Percentiles rank a stretch among this genome's conserved stretches.
Evolutionary conservation across 2,797 vertebrate species (phyloP).

Genomic region (Calcarius lapponicus): DNA sequence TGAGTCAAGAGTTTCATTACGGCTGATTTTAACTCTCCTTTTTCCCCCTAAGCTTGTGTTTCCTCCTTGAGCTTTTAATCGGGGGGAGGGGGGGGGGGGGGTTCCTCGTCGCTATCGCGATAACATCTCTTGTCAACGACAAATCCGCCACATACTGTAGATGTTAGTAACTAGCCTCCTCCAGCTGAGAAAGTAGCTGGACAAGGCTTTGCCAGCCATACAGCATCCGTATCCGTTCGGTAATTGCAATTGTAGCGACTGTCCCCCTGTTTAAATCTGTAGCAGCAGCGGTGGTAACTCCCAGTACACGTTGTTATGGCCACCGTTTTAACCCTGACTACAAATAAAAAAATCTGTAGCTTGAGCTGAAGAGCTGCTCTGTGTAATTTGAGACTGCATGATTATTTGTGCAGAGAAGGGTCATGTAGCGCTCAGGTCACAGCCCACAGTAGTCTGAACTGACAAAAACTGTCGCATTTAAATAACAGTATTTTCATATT

Average conservation of each 20-base stretch:
- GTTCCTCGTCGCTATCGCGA: not conserved
- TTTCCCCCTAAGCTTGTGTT: not conserved
- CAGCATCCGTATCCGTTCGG: not conserved
- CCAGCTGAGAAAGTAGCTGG: not conserved
- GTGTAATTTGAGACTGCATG: not conserved
- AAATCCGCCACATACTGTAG: slow-evolving; percentile 4
- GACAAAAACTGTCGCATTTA: not conserved
- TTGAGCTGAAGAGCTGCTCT: not conserved
- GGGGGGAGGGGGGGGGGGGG: too few relatives aligned
- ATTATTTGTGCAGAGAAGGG: not conserved
- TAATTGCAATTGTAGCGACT: not conserved
- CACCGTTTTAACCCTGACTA: not conserved
- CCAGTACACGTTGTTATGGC: rapidly evolving
- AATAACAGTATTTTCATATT: not conserved
- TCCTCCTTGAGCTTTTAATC: not conserved
- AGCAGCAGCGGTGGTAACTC: not conserved
- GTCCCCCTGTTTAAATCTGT: not conserved
- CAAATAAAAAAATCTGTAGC: not conserved
- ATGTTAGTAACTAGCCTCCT: not conserved
- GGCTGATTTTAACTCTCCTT: not conserved
- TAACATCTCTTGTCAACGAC: not conserved
- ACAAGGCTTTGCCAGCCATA: not conserved
- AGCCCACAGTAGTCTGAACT: not conserved
- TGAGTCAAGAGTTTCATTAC: not conserved
- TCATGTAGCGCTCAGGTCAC: not conserved